phyloP scores from a whole-genome alignment of 2,797 vertebrate species.

The Threskiornis aethiopicus region DNA sequence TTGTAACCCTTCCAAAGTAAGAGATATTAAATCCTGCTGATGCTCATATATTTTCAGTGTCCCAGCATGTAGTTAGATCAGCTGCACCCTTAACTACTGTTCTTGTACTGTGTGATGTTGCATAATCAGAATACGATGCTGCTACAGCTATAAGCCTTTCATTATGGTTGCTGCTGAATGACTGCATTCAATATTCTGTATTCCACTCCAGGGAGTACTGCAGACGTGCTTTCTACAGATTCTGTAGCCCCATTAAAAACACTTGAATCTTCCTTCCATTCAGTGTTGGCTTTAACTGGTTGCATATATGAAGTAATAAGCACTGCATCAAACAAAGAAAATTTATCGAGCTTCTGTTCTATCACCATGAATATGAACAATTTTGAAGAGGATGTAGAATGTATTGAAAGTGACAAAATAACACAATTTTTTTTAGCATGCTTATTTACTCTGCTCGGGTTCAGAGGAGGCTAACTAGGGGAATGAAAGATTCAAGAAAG shows the following conservation, averaged over 20 bases:
- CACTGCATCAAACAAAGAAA: not conserved
- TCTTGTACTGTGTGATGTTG: not conserved
- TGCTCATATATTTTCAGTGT: not conserved
- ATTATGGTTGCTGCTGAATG: constrained; percentile 7
- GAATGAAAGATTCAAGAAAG: not conserved
- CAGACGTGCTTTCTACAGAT: not conserved
- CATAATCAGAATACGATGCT: constrained; percentile 19
- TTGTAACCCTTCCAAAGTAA: not conserved
- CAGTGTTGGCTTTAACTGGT: not conserved
- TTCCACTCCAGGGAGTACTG: not conserved
- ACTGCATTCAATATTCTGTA: constrained; percentile 4
- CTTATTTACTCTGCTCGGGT: not conserved
- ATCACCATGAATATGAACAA: not conserved
- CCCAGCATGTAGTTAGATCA: not conserved
- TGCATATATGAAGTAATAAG: not conserved
- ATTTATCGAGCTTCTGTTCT: not conserved
- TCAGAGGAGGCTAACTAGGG: not conserved
- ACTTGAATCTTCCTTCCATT: constrained; percentile 10
- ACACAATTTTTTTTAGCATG: not conserved
- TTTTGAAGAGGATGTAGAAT: not conserved
- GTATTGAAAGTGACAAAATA: not conserved
- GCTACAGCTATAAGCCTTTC: not conserved
- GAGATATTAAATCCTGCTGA: not conserved
- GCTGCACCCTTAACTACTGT: not conserved
- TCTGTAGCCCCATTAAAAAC: not conserved